Base-by-base conservation (phyloP, 2,888 invertebrate genomes). In the Scelioninae gen. 1 region DNA sequence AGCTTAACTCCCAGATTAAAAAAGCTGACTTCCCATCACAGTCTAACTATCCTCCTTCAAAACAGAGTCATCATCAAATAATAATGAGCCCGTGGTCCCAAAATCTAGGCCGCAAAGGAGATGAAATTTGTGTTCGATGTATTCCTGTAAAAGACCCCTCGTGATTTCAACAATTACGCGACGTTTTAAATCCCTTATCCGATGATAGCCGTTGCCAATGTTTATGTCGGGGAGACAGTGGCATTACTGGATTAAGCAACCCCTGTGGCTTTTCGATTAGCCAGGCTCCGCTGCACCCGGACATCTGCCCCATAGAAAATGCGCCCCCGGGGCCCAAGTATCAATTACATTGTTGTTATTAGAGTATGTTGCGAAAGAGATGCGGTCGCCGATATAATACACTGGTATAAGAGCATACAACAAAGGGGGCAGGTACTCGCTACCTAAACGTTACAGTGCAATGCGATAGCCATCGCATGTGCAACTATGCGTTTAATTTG, bases 331-430 rank as follows among this genome's bases (percentile, higher is more conserved):
- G 65, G 72, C 68, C 45, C 85, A 81, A 86, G 89, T 91, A 92
- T 92, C 92, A 92, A 92, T 92, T 92, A 92, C 92, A 91, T 91
- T 92, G 92, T 91, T 92, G 90, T 91, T 92, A 90, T 88, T 88
- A 88, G 85, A n/a, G n/a, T n/a, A n/a, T n/a, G 84, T 85, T 86
- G 85, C 86, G 84, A 83, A 88, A 87, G 87, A 87, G 84, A 88
- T 89, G 86, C 81, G 85, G 84, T 76, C 78, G 72, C 84, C 87
- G 90, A 90, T 89, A 90, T 89, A 92, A 92, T 90, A 87, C 89
- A 89, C 90, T 90, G 90, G 88, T 90, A 91, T 90, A 90, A 89
- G 90, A 91, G 91, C 90, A 90, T 90, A 81, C 88, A 87, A 66
- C 77, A 71, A 79, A 56, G 11, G 56, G 56, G 56, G 56, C 31